These are phyloP conservation scores for Noctua fimbriata DNA, from an alignment of 2,888 invertebrate genomes.

Conservation along the genomic window DNA sequence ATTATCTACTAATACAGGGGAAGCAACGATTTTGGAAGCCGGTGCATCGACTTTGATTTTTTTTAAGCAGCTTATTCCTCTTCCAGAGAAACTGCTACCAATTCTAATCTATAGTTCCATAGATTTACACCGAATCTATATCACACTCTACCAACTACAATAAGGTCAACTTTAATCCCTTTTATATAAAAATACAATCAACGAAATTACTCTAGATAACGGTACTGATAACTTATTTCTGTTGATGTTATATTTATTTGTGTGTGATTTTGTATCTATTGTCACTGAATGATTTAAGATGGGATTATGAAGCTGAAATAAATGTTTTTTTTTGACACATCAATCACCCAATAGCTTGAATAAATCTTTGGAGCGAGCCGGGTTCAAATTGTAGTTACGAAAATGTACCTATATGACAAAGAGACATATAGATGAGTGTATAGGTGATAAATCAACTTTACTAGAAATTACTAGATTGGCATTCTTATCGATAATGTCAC, in stretches of 20 bases:
- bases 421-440: not conserved
- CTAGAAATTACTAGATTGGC: constrained; percentile 6
- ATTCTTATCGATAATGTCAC: not conserved
- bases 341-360: not conserved
- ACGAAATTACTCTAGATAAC: not conserved
- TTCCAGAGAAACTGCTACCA: not conserved
- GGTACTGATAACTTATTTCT: no score
- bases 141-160: not conserved
- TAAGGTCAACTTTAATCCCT: not conserved
- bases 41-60: not conserved
- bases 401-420: not conserved
- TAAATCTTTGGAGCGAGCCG: not conserved
- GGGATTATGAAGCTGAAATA: no score
- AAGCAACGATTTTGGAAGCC: not conserved
- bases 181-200: not conserved
- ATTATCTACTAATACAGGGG: constrained; percentile 6
- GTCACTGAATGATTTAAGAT: no score
- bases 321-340: no score
- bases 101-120: not conserved
- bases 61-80: not conserved
- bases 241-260: no score
- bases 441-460: not conserved
- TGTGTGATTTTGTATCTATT: no score
- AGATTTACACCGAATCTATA: not conserved
- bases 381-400: not conserved